Percentiles rank a stretch among this genome's conserved stretches.
phyloP scores from a whole-genome alignment of 2,113 vertebrate genomes.

The Calidris pugnax region DNA sequence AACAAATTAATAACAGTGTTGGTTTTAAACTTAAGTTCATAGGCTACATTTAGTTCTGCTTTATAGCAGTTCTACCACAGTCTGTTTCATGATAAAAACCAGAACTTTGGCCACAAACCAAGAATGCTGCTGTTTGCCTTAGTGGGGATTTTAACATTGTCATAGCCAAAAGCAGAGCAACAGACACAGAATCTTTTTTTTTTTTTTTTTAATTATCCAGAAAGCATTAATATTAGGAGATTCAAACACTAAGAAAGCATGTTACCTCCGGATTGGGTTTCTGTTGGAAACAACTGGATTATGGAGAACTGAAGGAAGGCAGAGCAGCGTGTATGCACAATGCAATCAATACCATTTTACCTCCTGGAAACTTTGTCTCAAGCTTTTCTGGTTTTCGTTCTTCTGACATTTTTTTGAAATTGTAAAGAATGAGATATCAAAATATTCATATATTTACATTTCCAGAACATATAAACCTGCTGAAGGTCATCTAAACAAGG shows the following conservation, averaged over 20 bases:
- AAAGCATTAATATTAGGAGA: background rate
- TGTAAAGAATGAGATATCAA: background rate
- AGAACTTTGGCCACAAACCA: slow-evolving; percentile 53
- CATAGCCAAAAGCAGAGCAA: background rate
- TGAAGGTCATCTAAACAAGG: background rate
- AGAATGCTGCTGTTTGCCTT: slow-evolving; percentile 41
- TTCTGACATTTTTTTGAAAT: background rate
- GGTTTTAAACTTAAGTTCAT: background rate
- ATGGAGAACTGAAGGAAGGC: background rate
- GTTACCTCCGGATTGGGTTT: background rate
- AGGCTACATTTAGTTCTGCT: slow-evolving; percentile 6
- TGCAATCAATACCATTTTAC: background rate
- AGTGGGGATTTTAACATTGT: slow-evolving; percentile 1
- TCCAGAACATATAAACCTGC: background rate
- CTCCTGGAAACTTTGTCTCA: background rate
- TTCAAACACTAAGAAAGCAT: background rate
- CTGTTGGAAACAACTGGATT: background rate
- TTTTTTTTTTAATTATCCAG: background rate
- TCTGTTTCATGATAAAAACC: slow-evolving; percentile 43
- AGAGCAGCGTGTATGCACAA: background rate
- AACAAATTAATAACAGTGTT: background rate
- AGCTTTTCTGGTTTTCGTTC: background rate
- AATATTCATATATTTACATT: background rate
- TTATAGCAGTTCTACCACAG: background rate
- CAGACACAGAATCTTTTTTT: background rate